These are phyloP conservation scores for Propsilocerus akamusi DNA, from an alignment of 1,140 invertebrate species.

Conservation along the genomic window DNA sequence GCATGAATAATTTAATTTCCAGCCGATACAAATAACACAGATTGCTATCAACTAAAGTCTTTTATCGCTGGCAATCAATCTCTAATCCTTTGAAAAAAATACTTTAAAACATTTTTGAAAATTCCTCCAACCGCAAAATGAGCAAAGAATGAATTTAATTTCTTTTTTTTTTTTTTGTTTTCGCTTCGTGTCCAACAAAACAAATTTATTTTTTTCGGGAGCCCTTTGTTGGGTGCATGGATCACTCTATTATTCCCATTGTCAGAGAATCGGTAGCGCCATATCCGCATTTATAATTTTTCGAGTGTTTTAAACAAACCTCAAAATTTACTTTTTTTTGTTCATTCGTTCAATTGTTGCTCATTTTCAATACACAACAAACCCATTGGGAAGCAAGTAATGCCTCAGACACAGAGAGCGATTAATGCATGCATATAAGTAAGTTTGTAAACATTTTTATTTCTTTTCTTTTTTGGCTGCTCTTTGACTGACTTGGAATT, in stretches of 20 bases:
- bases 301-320: background rate
- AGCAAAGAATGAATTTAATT: background rate
- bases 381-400: background rate
- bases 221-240: no score
- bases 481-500: background rate
- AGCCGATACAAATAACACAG: no score
- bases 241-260: no score
- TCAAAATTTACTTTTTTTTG: background rate
- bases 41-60: no score
- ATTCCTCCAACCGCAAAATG: background rate
- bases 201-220: background rate
- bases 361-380: background rate
- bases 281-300: background rate
- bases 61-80: no score
- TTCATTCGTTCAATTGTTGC: background rate
- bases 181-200: background rate
- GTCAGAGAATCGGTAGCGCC: no score
- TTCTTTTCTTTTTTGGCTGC: background rate
- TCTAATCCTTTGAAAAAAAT: no score
- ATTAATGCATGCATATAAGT: background rate
- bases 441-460: background rate
- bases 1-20: no score
- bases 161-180: background rate
- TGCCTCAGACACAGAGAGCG: no score
- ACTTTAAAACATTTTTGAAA: no score